Percentiles rank a stretch among this genome's conserved stretches.
These are phyloP conservation scores for Drosophila paracracens DNA, from an alignment of 2,888 invertebrate species.

Conservation along the genomic window DNA sequence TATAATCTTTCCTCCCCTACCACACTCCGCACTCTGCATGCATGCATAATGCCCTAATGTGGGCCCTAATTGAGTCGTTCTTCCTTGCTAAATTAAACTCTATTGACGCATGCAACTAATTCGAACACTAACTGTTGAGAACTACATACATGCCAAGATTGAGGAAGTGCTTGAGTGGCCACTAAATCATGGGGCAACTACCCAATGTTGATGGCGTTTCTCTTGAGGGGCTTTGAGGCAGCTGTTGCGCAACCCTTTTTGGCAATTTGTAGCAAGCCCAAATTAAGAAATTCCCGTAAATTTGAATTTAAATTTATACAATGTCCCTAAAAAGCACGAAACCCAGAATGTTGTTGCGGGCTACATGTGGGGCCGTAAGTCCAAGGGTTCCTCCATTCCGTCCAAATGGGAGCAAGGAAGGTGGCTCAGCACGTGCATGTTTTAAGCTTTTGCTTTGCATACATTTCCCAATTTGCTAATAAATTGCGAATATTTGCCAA, in stretches of 20 bases:
- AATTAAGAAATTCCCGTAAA: slow-evolving; percentile 74
- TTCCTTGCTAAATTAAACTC: slow-evolving; percentile 48
- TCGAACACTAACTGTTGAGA: slow-evolving; percentile 38
- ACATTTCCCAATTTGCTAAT: slow-evolving; percentile 45
- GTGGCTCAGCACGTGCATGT: slow-evolving; percentile 58
- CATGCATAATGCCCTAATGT: slow-evolving; percentile 13
- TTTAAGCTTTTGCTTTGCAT: slow-evolving; percentile 50
- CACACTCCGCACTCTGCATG: slow-evolving; percentile 25
- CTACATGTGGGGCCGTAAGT: slow-evolving; percentile 24
- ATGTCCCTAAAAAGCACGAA: slow-evolving; percentile 36
- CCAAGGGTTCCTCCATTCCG: slow-evolving; percentile 3
- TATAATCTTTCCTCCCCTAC: neutral
- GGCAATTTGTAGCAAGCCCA: slow-evolving; percentile 53
- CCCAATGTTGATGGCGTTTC: neutral
- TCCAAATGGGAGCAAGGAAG: neutral
- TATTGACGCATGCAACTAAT: slow-evolving; percentile 51
- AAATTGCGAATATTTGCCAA: slow-evolving; percentile 27
- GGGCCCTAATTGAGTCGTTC: slow-evolving; percentile 4
- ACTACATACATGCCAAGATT: slow-evolving; percentile 9
- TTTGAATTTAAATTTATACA: slow-evolving; percentile 75
- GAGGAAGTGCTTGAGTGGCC: neutral
- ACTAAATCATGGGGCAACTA: slow-evolving; percentile 6
- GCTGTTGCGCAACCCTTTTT: slow-evolving; percentile 45
- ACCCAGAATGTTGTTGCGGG: slow-evolving; percentile 8
- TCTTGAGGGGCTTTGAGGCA: neutral